phyloP scores from a whole-genome alignment of 2,888 invertebrate genomes.

The Myathropa florea region DNA sequence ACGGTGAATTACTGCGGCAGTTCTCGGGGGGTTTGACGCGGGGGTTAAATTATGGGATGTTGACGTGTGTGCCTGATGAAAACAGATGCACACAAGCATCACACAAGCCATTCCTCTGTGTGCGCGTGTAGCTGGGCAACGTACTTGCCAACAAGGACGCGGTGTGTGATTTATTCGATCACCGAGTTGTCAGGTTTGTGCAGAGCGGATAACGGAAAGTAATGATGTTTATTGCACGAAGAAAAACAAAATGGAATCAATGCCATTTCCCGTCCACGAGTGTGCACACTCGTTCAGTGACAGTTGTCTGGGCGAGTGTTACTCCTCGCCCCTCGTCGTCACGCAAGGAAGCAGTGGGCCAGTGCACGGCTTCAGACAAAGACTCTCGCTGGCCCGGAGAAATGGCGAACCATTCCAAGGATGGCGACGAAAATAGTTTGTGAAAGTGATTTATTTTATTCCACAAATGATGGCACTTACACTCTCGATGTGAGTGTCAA shows the following conservation, averaged over 20 bases:
- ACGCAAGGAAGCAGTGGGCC: neutral
- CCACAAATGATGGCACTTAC: conserved; percentile 63
- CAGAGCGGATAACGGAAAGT: conserved; percentile 53
- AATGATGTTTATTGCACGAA: conserved; percentile 51
- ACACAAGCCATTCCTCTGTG: too few relatives aligned
- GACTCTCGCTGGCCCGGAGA: neutral
- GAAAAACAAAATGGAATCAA: conserved; percentile 45
- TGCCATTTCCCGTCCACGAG: neutral
- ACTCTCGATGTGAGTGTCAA: neutral
- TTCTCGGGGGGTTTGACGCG: neutral
- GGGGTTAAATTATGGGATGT: conserved; percentile 41
- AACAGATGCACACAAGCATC: conserved; percentile 8
- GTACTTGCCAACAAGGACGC: neutral
- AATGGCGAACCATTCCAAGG: neutral
- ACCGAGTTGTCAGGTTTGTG: conserved; percentile 54
- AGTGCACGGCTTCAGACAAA: too few relatives aligned
- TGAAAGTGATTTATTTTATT: conserved; percentile 67
- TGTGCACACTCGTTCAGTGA: neutral
- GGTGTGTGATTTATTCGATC: conserved; percentile 57
- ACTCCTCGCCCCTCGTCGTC: neutral
- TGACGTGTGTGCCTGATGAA: conserved; percentile 18
- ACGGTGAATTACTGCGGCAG: conserved; percentile 52
- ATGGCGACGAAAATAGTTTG: conserved; percentile 49
- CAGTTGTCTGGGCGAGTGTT: conserved; percentile 35
- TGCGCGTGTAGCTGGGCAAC: neutral